phyloP scores from a whole-genome alignment of 30 jellyfish, hydroid and myxozoan species.

The Aurelia sp. region DNA sequence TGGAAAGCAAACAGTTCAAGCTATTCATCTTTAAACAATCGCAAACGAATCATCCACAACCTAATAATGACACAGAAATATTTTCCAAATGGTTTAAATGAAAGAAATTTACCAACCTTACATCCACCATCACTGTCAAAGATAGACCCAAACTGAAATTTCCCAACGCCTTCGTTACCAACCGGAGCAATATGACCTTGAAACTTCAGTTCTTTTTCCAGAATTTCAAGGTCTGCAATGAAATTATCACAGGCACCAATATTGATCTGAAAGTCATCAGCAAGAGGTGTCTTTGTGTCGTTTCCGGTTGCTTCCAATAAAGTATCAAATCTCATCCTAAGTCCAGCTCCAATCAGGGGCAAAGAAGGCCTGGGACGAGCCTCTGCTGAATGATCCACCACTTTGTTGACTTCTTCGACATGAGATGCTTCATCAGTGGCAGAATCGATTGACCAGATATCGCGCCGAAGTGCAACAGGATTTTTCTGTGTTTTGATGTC shows the following conservation, averaged over 20 bases:
- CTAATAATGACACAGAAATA: too few species aligned
- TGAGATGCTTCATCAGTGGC: conserved; percentile 70
- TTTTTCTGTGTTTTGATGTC: conserved; percentile 10
- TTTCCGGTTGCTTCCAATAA: conserved; percentile 37
- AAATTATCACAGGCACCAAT: conserved; percentile 23
- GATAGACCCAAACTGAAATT: conserved; percentile 46
- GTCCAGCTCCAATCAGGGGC: conserved; percentile 29
- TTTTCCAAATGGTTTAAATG: too few species aligned
- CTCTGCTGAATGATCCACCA: conserved; percentile 25
- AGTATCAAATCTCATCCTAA: conserved; percentile 30
- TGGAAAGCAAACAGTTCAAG: too few species aligned
- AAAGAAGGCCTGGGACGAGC: conserved; percentile 26
- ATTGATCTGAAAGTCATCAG: conserved; percentile 26
- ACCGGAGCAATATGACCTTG: conserved; percentile 35
- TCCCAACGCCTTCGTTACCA: conserved; percentile 16
- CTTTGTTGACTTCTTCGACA: conserved; percentile 12
- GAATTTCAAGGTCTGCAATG: conserved; percentile 57
- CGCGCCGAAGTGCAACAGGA: conserved; percentile 52
- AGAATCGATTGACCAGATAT: conserved; percentile 54
- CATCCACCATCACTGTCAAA: conserved; percentile 15
- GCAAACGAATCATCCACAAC: too few species aligned
- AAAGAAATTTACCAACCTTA: too few species aligned
- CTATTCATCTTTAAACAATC: too few species aligned
- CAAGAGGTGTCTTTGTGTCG: conserved; percentile 21
- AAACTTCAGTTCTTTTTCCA: conserved; percentile 55